These are phyloP conservation scores for Bradypodion pumilum DNA, from an alignment of 2,797 vertebrate genomes.

Conservation along the genomic window DNA sequence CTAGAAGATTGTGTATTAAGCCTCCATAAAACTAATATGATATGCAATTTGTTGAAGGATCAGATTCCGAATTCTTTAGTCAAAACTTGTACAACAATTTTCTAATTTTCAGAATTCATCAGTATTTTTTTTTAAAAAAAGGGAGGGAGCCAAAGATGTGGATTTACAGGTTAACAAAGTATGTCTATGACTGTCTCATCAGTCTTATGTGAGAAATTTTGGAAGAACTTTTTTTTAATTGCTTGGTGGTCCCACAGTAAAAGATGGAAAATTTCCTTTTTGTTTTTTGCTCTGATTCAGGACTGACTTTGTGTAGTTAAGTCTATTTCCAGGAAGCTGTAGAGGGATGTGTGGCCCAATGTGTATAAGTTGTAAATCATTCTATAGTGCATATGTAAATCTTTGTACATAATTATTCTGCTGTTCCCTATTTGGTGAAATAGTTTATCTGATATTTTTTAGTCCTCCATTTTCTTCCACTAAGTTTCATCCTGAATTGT, in stretches of 20 bases:
- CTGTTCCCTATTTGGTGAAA: constrained; percentile 19
- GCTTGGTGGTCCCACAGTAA: too few species aligned
- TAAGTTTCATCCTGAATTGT: constrained; percentile 26
- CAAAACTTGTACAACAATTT: not conserved
- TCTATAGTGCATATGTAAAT: not conserved
- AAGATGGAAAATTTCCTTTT: too few species aligned
- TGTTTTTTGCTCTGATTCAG: not conserved
- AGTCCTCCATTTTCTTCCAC: not conserved
- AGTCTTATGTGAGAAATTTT: not conserved
- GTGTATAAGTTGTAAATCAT: not conserved
- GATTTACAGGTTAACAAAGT: not conserved
- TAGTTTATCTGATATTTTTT: constrained; percentile 13
- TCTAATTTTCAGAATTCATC: not conserved
- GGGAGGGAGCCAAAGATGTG: too few species aligned
- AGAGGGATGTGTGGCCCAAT: not conserved
- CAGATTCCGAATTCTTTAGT: constrained; percentile 10
- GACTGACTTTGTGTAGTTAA: not conserved
- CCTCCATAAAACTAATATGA: constrained; percentile 27
- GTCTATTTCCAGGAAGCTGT: not conserved
- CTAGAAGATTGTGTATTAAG: not conserved
- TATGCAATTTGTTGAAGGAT: constrained; percentile 7
- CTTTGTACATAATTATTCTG: not conserved
- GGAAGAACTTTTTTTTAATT: too few species aligned
- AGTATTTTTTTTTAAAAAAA: not conserved
- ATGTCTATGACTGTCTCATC: not conserved